These are phyloP conservation scores for Macrosiphum euphorbiae DNA, from an alignment of 2,888 invertebrate species.

Conservation along the genomic window DNA sequence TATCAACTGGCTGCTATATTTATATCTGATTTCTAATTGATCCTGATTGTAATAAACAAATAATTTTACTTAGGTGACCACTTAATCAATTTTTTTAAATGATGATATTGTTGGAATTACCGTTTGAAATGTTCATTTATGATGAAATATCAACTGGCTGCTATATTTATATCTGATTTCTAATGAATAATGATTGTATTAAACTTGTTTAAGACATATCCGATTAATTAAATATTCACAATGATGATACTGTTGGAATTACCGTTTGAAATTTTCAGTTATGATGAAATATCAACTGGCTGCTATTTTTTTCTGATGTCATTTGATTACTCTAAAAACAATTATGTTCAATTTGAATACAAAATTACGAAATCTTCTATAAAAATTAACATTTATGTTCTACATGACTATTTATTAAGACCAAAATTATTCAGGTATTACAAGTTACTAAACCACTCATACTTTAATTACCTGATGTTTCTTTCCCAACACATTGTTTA, in stretches of 20 bases:
- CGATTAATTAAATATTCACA: no score
- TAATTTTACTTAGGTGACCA: no score
- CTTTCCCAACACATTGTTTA: background rate
- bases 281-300: slow-evolving; percentile 61
- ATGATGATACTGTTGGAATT: slow-evolving; percentile 64
- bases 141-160: no score
- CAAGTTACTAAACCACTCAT: background rate
- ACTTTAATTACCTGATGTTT: background rate
- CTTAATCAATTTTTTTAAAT: no score
- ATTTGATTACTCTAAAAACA: background rate
- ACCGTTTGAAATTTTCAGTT: slow-evolving; percentile 60
- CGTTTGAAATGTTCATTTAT: no score
- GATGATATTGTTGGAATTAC: no score
- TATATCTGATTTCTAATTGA: no score
- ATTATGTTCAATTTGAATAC: no score
- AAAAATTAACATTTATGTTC: no score
- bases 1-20: slow-evolving; percentile 50
- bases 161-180: no score
- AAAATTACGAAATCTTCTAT: slow-evolving; percentile 14
- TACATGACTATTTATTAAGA: background rate
- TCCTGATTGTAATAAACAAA: no score
- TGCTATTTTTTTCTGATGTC: slow-evolving; percentile 56
- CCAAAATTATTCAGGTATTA: background rate
- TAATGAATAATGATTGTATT: background rate
- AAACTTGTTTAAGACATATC: no score